Conservation (phyloP, 2,113 vertebrate genomes). For the Rattus rattus region DNA sequence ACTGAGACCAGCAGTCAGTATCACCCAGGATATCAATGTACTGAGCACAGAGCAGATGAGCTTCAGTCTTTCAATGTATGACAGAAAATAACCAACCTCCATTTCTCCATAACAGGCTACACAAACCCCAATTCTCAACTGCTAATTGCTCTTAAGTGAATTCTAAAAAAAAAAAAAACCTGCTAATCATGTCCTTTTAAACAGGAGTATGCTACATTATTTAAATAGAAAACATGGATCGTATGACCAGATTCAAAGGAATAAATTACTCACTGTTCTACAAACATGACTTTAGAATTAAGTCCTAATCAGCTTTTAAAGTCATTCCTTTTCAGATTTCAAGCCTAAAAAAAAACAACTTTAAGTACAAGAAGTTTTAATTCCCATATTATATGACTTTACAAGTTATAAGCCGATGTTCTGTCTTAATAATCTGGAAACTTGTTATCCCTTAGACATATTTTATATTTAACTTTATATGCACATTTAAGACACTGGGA, state of each 20-base stretch:
- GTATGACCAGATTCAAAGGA: neutral
- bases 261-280: neutral
- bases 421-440: neutral
- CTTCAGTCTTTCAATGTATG: neutral
- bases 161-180: neutral
- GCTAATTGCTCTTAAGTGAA: neutral
- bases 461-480: slow-evolving; percentile 9
- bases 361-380: neutral
- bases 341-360: neutral
- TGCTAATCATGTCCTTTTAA: neutral
- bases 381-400: neutral
- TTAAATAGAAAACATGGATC: neutral
- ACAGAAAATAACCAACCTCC: neutral
- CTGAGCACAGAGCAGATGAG: neutral
- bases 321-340: neutral
- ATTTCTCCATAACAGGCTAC: neutral
- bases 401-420: neutral
- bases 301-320: neutral
- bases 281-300: neutral
- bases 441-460: neutral
- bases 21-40: neutral
- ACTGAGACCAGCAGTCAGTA: too few relatives aligned
- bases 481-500: neutral
- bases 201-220: neutral
- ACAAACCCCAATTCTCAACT: neutral